Evolutionary conservation across 2,888 invertebrate species (phyloP), one percentile per base, ranked within the genome.

Genomic region (Axea sp.): DNA sequence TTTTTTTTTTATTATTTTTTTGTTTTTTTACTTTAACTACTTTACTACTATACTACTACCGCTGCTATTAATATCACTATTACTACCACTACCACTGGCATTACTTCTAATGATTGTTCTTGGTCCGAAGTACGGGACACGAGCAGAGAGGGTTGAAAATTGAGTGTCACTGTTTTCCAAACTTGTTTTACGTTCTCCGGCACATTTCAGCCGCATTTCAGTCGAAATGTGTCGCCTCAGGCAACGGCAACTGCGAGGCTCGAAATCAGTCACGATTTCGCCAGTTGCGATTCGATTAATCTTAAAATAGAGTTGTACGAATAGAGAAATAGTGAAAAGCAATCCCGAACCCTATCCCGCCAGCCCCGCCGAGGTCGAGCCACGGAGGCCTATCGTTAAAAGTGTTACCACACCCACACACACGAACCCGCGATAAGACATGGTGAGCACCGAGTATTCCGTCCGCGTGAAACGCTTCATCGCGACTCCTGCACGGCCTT

Each of bases 311-410:
- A n/a, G n/a, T 57, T 49, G n/a, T 9, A 33, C 14, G 5, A 24
- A 6, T 24, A 24, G 7, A 24, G 24, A n/a, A 81, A 62, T 73
- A 73, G 26, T 30, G 72, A 73, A 77, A 74, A 73, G 72, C 68
- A 49, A 62, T 67, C 72, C 76, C 67, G 73, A 73, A 80, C 83
- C 83, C 81, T 80, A 82, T 80, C 85, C 87, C 87, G 87, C 87
- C 87, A 87, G 87, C 87, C 87, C 87, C 87, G 86, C 85, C 84
- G 87, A 87, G 87, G 84, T 86, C 87, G 86, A 87, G 87, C 87
- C 87, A 84, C 82, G 83, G 87, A 84, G 84, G 83, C 82, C 83
- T 81, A 82, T 81, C 79, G 79, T 80, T 80, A 80, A 79, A 81
- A 78, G 78, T 79, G 80, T 74, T 74, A 78, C 81, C 79, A 82